phyloP scores from a whole-genome alignment of 2,113 vertebrate genomes.

The Oncorhynchus tshawytscha region DNA sequence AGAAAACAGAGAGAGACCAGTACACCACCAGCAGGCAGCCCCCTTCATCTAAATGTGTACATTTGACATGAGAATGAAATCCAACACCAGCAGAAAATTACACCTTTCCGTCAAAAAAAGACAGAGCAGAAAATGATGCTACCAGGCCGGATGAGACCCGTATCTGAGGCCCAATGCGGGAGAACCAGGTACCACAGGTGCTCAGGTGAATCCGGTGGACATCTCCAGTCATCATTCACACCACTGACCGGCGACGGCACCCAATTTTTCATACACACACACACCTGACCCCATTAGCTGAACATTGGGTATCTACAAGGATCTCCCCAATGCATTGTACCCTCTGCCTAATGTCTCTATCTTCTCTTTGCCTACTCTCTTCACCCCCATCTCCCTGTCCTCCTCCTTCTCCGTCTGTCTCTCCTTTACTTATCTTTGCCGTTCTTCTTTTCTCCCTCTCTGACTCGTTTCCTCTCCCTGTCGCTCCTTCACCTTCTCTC shows the following conservation, averaged over 20 bases:
- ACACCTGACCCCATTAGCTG: neutral
- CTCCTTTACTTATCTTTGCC: neutral
- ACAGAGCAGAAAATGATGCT: neutral
- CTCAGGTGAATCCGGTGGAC: slow-evolving; percentile 64
- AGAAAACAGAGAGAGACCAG: neutral
- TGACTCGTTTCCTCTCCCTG: neutral
- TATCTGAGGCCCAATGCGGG: neutral
- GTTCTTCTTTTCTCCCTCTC: neutral
- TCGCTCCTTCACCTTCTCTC: neutral
- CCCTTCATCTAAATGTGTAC: neutral
- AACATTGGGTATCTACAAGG: neutral
- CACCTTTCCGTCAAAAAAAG: neutral
- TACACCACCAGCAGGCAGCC: neutral
- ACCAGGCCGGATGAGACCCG: neutral
- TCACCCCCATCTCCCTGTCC: neutral
- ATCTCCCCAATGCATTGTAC: neutral
- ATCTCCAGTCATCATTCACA: slow-evolving; percentile 82
- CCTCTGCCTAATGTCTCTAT: slow-evolving; percentile 1
- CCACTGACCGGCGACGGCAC: slow-evolving; percentile 66
- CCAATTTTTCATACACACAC: slow-evolving; percentile 57
- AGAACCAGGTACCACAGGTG: slow-evolving; percentile 67
- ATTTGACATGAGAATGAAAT: neutral
- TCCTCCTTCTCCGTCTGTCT: neutral
- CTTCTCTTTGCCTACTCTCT: slow-evolving; percentile 17
- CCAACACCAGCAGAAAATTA: neutral